Evolutionary conservation across 1,140 invertebrate genomes (phyloP).

Genomic region (Pantala flavescens): DNA sequence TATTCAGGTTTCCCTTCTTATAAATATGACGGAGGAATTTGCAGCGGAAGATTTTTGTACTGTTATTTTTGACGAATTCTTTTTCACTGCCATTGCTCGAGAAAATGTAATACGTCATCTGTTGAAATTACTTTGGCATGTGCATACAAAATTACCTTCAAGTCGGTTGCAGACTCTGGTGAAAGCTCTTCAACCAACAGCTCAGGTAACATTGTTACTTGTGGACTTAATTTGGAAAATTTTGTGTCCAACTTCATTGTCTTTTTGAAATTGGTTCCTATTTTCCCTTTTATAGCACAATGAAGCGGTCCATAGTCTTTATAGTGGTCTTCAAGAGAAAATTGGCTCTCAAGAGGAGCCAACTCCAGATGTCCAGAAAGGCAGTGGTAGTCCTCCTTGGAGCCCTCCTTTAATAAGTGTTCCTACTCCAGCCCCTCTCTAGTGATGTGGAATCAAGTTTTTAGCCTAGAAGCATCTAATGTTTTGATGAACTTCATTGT

Average conservation of each 20-base stretch:
- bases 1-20: constrained; percentile 64
- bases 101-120: constrained; percentile 92
- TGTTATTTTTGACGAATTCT: constrained; percentile 92
- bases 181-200: constrained; percentile 76
- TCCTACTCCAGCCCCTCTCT: constrained; percentile 62
- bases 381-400: constrained; percentile 35
- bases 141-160: constrained; percentile 74
- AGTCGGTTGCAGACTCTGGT: constrained; percentile 67
- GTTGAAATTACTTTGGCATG: constrained; percentile 84
- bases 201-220: constrained; percentile 34
- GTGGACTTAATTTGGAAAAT: background rate
- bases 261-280: constrained; percentile 18
- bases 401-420: constrained; percentile 65
- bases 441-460: too few relatives aligned
- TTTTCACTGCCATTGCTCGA: constrained; percentile 73
- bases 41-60: constrained; percentile 89
- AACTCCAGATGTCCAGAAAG: constrained; percentile 29
- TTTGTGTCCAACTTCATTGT: background rate
- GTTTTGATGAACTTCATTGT: too few relatives aligned
- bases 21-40: constrained; percentile 87
- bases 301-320: constrained; percentile 71
- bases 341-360: constrained; percentile 61
- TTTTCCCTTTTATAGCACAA: constrained; percentile 58
- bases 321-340: constrained; percentile 65
- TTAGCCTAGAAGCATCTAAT: too few relatives aligned